Base-by-base conservation (phyloP, 2,113 vertebrate species). In the Indri indri region DNA sequence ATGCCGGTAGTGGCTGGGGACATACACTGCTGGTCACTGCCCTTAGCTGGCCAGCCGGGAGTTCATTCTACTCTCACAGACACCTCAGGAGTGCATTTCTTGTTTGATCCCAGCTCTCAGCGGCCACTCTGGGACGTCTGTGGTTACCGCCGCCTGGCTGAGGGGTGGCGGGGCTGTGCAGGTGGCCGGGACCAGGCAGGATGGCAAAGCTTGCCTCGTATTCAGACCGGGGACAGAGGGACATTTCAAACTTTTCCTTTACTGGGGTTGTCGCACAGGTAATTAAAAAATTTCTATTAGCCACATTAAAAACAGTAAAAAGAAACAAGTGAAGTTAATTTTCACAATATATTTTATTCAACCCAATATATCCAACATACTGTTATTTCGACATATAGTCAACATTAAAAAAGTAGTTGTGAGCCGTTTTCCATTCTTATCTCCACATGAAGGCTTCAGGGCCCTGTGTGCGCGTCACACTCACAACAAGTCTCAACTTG, bases 401-500 rank as follows among this genome's bases (percentile, higher is more conserved):
- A 8, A n/a, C 20, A 25, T 34, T 14, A 6, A 63, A n/a, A 30
- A 42, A 22, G 42, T 30, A 25, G 22, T 8, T 16, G 8, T 5
- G 34, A 57, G 50, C 1, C 4, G 0, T 1, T 25, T 37, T 0
- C 3, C 20, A 10, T 4, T 57, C 79, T 47, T 59, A 2, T 22
- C 17, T 40, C 32, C 59, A 1, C 3, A 0, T 1, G 0, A 0
- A 7, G n/a, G 22, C 71, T 25, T 50, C 2, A 14, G 3, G 37
- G 7, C 7, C 50, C 0, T 2, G 4, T 0, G 27, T 16, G 20
- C 4, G 0, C 17, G 3, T 4, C 4, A 18, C 12, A 2, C 12
- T 11, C 68, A 50, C 6, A 8, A 9, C 23, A 11, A 0, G 1
- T 14, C 59, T 14, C 50, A 1, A 8, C 3, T 5, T 1, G 18